These are phyloP conservation scores for Otus sunia DNA, from an alignment of 2,113 vertebrate genomes.

Conservation along the genomic window DNA sequence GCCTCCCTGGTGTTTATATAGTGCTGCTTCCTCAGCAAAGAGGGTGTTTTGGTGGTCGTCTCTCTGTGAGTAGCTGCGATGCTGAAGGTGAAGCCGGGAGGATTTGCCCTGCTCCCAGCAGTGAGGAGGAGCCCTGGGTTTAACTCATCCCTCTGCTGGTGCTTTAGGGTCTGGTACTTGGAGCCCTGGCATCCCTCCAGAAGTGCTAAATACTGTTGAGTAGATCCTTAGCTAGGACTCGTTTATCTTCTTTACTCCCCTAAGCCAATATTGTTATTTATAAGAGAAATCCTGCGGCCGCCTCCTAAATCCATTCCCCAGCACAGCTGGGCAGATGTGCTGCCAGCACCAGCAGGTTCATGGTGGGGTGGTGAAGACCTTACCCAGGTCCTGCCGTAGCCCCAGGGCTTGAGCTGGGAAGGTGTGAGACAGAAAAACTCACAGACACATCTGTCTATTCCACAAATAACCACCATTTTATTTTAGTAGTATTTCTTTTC, in stretches of 20 bases:
- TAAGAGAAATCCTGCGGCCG: background rate
- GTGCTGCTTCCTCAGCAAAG: background rate
- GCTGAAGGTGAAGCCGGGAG: background rate
- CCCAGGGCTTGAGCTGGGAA: background rate
- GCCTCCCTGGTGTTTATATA: background rate
- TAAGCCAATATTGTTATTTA: slow-evolving; percentile 4
- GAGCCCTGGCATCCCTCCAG: background rate
- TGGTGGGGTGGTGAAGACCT: background rate
- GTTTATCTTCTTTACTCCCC: background rate
- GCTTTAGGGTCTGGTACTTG: background rate
- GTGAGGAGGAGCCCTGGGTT: background rate
- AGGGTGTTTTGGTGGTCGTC: background rate
- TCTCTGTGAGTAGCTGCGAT: background rate
- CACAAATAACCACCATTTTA: accelerated
- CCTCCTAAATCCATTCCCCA: background rate
- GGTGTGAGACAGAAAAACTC: background rate
- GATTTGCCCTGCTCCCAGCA: background rate
- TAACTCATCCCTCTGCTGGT: too few species aligned
- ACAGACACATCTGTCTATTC: accelerated
- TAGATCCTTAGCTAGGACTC: background rate
- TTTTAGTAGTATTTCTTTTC: background rate
- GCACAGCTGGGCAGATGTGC: background rate
- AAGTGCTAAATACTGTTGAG: background rate
- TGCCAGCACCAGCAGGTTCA: accelerated
- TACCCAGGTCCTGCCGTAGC: background rate